Base-by-base conservation (phyloP, 2,888 invertebrate genomes). In the Cosmopolites sordidus region DNA sequence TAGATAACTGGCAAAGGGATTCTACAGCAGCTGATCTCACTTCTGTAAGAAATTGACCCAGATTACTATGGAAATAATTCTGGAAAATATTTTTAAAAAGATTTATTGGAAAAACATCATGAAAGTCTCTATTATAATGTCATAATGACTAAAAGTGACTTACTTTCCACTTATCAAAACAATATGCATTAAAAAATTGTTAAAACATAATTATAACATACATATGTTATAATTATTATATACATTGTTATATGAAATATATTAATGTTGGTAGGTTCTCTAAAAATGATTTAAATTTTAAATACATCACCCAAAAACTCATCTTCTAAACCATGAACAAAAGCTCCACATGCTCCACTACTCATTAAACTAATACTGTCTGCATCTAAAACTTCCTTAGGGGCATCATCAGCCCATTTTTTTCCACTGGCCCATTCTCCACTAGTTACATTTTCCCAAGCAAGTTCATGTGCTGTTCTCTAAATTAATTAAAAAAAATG, bases 281-380 rank as follows among this genome's bases (percentile, higher is more conserved):
- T n/a, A n/a, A n/a, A n/a, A n/a, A n/a, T n/a, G n/a, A n/a, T n/a
- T 16, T n/a, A n/a, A n/a, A n/a, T n/a, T n/a, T n/a, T n/a, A n/a
- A n/a, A n/a, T n/a, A n/a, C n/a, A n/a, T 43, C 61, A 80, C 80
- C 91, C 73, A 95, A 79, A 73, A 89, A 96, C 76, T 99, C 98
- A 76, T 99, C 99, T 77, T 99, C 98, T 29, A 99, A 79, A 0
- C 97, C 98, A 72, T 98, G 96, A 58, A 99, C 95, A 74, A 98
- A 92, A 44, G 98, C 98, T 0, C 98, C 98, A 73, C 97, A 98
- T 0, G 98, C 93, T 0, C 97, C 97, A 62, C 92, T 92, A 16
- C 87, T 88, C 75, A 95, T 90, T 61, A 96, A 78, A 46, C 81
- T 86, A 12, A 89, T 82, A 50, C 79, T 81, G 12, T 87, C 86